Evolutionary conservation across 2,113 vertebrate genomes (phyloP).

Genomic region (Monarcha castaneiventris): DNA sequence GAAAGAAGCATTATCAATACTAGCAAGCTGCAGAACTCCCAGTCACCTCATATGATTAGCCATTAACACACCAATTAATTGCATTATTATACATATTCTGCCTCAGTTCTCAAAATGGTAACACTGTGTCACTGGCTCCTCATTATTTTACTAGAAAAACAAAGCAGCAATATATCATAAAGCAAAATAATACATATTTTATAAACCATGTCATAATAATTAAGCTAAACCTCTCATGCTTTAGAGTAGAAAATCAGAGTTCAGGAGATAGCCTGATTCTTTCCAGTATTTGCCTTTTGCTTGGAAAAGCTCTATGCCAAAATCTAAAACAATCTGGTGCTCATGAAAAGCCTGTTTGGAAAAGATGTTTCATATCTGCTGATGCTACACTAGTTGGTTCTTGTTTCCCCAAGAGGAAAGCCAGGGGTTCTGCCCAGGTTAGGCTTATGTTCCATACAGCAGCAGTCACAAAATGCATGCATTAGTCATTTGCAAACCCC

Average conservation of each 20-base stretch:
- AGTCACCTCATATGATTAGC: not conserved
- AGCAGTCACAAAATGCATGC: not conserved
- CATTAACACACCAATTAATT: not conserved
- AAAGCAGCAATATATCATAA: not conserved
- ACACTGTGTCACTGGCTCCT: not conserved
- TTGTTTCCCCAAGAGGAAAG: not conserved
- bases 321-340: not conserved
- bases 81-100: not conserved
- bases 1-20: not conserved
- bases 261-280: not conserved
- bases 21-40: not conserved
- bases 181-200: not conserved
- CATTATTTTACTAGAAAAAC: not conserved
- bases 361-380: not conserved
- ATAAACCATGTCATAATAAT: not conserved
- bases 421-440: not conserved
- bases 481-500: not conserved
- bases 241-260: not conserved
- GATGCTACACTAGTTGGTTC: not conserved
- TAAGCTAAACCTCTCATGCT: not conserved
- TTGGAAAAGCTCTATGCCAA: not conserved
- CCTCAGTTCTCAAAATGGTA: not conserved
- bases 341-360: not conserved
- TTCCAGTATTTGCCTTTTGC: not conserved
- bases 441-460: not conserved